phyloP scores from a whole-genome alignment of 2,888 invertebrate genomes.

The Salpingus planirostris region DNA sequence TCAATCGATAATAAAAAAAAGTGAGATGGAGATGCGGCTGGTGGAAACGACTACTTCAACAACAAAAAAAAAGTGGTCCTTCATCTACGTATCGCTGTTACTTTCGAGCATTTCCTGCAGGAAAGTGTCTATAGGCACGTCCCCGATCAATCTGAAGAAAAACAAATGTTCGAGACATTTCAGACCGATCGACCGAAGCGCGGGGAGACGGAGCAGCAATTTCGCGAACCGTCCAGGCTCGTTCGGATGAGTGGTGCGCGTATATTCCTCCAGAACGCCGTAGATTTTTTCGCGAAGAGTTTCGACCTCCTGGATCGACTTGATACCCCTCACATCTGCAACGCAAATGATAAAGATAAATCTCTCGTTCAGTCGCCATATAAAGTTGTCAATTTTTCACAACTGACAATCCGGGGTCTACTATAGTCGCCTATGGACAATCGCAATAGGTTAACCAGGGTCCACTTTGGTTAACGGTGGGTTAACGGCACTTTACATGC shows the following conservation, averaged over 20 bases:
- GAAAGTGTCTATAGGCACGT: slow-evolving; percentile 76
- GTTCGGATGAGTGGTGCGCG: slow-evolving; percentile 74
- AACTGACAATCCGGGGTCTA: too few species aligned
- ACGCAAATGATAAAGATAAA: neutral
- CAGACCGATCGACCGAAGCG: slow-evolving; percentile 82
- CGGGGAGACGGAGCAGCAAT: slow-evolving; percentile 78
- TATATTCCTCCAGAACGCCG: slow-evolving; percentile 92
- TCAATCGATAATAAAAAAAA: slow-evolving; percentile 4
- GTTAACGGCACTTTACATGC: too few species aligned
- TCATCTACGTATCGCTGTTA: slow-evolving; percentile 37
- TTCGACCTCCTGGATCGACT: slow-evolving; percentile 73
- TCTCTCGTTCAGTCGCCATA: too few species aligned
- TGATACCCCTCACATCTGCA: slow-evolving; percentile 69
- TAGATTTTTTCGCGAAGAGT: slow-evolving; percentile 90
- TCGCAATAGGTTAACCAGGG: too few species aligned
- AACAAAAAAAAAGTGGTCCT: slow-evolving; percentile 3
- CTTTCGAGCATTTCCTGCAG: slow-evolving; percentile 74
- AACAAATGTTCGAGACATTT: slow-evolving; percentile 93
- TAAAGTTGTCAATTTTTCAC: too few species aligned
- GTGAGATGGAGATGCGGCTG: slow-evolving; percentile 1
- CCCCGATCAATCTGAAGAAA: slow-evolving; percentile 86
- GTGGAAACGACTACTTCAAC: slow-evolving; percentile 6
- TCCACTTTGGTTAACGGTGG: too few species aligned
- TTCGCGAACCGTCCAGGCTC: slow-evolving; percentile 96
- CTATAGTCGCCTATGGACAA: too few species aligned